Evolutionary conservation across 2,113 vertebrate genomes (phyloP).

Genomic region (Zeus faber): DNA sequence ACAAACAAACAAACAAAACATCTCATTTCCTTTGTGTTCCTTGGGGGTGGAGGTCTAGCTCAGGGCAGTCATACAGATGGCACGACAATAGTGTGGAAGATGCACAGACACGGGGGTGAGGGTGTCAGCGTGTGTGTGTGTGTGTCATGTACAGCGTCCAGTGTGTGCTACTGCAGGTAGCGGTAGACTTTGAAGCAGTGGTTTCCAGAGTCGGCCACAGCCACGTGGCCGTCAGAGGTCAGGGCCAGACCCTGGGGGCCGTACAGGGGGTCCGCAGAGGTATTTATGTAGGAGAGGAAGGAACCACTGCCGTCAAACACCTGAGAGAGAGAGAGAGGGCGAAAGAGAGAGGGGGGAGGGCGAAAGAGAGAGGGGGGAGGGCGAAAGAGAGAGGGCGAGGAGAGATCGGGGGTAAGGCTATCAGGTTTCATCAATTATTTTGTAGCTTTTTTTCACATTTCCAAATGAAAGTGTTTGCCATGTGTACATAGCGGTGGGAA

Average conservation of each 20-base stretch:
- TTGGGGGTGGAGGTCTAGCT: conserved; percentile 1
- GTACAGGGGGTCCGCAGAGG: conserved; percentile 94
- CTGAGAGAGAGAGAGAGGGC: conserved; percentile 54
- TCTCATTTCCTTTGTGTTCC: conserved; percentile 1
- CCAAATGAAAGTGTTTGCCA: no score
- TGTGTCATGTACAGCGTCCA: conserved; percentile 16
- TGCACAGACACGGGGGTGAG: background rate
- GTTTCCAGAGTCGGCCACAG: conserved; percentile 97
- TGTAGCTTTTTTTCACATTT: no score
- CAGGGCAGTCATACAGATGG: conserved; percentile 33
- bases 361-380: background rate
- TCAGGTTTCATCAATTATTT: no score
- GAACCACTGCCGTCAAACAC: conserved; percentile 97
- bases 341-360: no score
- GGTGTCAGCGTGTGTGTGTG: background rate
- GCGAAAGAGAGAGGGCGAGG: background rate
- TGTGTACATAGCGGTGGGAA: no score
- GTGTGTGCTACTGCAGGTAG: conserved; percentile 84
- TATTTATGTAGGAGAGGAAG: conserved; percentile 97
- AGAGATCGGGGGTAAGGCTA: no score
- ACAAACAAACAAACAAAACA: no score
- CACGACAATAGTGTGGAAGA: conserved; percentile 27
- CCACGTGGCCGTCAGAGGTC: conserved; percentile 93
- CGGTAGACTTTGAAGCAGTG: conserved; percentile 98
- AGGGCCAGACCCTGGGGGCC: conserved; percentile 95